Evolutionary conservation across 1,140 invertebrate genomes (phyloP), one percentile per base, ranked within the genome.

Genomic region (Penaeus chinensis): DNA sequence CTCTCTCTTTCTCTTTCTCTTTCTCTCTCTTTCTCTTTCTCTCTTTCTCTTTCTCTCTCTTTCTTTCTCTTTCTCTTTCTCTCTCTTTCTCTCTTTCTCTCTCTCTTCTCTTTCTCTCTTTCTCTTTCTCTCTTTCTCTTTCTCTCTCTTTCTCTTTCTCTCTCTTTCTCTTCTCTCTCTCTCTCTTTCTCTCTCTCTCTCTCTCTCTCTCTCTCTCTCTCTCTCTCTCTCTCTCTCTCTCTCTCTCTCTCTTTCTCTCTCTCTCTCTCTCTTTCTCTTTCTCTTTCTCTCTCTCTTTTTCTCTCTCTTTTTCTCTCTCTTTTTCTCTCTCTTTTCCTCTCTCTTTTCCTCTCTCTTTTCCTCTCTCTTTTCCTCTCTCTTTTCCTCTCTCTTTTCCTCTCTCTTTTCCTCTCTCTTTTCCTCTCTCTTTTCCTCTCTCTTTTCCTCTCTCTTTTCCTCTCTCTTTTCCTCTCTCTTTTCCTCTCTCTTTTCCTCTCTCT

Each of bases 251-350:
- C n/a, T n/a, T n/a, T 18, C 63, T 16, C 63, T n/a, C 63, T n/a
- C n/a, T n/a, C n/a, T n/a, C 63, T 20, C 32, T 20, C 16, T 20
- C 71, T 76, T 27, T 18, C 16, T 22, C 22, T 22, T 74, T 22
- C 22, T 74, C 37, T 74, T 22, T 74, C 22, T 74, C 5, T 27
- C 24, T 27, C 24, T 76, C 74, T 76, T 42, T 76, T 22, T 27
- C 24, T 27, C 24, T 76, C 74, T 27, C 74, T 76, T 42, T 76
- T 42, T 76, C 74, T 76, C 74, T 76, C 74, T 76, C 74, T 76
- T 42, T 76, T 13, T 76, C 74, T 76, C 74, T 76, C 18, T 76
- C 74, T 76, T 42, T 76, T 13, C 47, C 74, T 76, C 74, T 76
- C 18, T 76, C 74, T 76, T 42, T 76, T 13, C 47, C 74, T 76